Percentiles rank a stretch among this genome's conserved stretches.
Evolutionary conservation across 2,113 vertebrate species (phyloP).

Genomic region (Petromus typicus): DNA sequence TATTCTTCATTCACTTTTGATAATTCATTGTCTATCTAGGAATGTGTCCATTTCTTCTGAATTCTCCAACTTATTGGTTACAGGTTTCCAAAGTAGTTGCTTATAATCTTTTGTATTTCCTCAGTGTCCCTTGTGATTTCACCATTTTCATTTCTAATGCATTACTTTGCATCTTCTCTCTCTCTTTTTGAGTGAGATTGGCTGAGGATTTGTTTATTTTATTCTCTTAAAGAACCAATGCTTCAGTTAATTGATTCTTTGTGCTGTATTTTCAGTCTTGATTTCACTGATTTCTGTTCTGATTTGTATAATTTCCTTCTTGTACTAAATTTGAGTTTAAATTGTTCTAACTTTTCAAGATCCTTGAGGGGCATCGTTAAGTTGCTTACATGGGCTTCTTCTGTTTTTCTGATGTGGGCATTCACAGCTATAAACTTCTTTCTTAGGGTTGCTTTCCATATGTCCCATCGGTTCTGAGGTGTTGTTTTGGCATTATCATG

Average conservation of each 20-base stretch:
- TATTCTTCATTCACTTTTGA: background rate
- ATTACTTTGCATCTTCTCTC: background rate
- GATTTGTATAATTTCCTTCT: background rate
- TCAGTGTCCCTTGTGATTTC: background rate
- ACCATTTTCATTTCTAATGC: background rate
- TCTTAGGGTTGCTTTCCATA: background rate
- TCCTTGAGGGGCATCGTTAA: background rate
- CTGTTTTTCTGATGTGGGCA: background rate
- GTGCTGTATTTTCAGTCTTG: background rate
- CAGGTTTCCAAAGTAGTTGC: background rate
- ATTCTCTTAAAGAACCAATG: background rate
- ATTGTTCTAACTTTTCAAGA: background rate
- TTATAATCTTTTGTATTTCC: background rate
- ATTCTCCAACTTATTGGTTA: background rate
- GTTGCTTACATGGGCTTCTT: background rate
- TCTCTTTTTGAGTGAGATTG: background rate
- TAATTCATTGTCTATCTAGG: background rate
- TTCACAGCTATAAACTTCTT: background rate
- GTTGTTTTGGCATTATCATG: background rate
- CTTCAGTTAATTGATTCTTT: background rate
- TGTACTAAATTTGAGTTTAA: background rate
- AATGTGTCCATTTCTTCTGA: background rate
- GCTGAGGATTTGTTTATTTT: background rate
- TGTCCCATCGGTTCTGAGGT: background rate
- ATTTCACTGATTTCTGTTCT: background rate